Evolutionary conservation across 2,797 vertebrate species (phyloP).

Genomic region (Miichthys miiuy): DNA sequence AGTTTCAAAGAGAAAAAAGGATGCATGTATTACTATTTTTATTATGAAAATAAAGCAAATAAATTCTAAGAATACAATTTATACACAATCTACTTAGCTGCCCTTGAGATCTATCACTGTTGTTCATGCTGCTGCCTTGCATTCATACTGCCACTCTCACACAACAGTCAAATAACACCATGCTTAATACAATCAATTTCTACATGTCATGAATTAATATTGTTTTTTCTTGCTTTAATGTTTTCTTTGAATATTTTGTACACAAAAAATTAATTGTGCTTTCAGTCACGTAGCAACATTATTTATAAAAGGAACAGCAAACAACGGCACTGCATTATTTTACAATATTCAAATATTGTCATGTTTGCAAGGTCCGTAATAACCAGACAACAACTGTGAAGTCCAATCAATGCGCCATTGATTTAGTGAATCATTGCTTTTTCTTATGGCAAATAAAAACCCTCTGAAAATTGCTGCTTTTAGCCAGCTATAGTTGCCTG

Average conservation of each 20-base stretch:
- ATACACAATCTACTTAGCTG: background rate
- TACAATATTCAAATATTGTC: background rate
- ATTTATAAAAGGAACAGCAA: background rate
- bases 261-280: background rate
- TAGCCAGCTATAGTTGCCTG: background rate
- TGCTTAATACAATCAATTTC: background rate
- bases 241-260: background rate
- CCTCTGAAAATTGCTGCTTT: too few species aligned
- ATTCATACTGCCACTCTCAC: background rate
- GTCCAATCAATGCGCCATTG: background rate
- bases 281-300: background rate
- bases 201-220: background rate
- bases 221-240: background rate
- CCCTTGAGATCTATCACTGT: background rate
- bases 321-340: background rate
- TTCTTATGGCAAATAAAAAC: too few species aligned
- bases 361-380: background rate
- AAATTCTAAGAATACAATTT: background rate
- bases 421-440: background rate
- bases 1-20: constrained; percentile 23
- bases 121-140: background rate
- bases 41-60: background rate
- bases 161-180: background rate
- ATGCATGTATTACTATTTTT: background rate
- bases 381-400: background rate